Evolutionary conservation across 2,113 vertebrate species (phyloP).

Genomic region (Beaufortia kweichowensis): DNA sequence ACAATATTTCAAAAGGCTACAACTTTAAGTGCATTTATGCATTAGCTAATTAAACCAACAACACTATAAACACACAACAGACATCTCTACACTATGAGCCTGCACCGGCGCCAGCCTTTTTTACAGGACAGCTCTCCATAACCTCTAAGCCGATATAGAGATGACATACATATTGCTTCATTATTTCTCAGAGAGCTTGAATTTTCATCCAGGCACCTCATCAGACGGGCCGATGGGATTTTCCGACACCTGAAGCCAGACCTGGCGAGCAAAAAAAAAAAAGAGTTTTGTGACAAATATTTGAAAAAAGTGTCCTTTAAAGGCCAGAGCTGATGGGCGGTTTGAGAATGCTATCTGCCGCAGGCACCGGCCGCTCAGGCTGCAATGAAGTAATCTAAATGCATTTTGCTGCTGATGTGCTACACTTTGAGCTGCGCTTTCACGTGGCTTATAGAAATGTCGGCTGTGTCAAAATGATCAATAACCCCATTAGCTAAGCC

Average conservation of each 20-base stretch:
- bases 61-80: background rate
- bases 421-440: constrained; percentile 43
- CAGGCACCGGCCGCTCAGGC: constrained; percentile 17
- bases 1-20: background rate
- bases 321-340: constrained; percentile 27
- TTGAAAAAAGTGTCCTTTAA: constrained; percentile 42
- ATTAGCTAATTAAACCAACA: background rate
- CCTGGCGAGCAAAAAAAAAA: constrained; percentile 13
- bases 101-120: background rate
- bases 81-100: background rate
- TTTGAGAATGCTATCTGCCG: constrained; percentile 44
- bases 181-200: constrained; percentile 22
- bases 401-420: constrained; percentile 47
- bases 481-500: constrained; percentile 55
- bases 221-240: constrained; percentile 8
- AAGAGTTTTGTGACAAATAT: constrained; percentile 36
- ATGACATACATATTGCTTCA: constrained; percentile 15
- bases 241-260: constrained; percentile 20
- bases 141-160: constrained; percentile 17
- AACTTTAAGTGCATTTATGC: background rate
- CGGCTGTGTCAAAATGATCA: constrained; percentile 60
- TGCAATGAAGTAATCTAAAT: constrained; percentile 63
- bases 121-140: constrained; percentile 7
- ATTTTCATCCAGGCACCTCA: constrained; percentile 16
- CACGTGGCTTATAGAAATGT: constrained; percentile 50